These are phyloP conservation scores for Zaprionus tsacasi DNA, from an alignment of 1,140 invertebrate genomes.

Conservation along the genomic window DNA sequence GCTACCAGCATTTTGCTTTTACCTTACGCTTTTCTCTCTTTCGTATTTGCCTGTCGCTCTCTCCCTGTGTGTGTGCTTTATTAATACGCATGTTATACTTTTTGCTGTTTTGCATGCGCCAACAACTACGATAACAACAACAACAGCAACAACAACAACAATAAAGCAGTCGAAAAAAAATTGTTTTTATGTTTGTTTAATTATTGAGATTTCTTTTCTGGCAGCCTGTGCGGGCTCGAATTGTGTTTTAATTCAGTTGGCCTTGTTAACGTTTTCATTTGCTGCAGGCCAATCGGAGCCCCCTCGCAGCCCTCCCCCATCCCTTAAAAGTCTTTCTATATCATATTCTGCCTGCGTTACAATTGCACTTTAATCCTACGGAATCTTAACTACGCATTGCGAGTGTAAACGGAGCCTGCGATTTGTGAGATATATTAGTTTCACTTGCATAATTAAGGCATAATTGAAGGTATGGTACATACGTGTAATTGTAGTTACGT, in stretches of 20 bases:
- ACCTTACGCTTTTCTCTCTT: conserved; percentile 11
- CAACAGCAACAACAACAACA: conserved; percentile 10
- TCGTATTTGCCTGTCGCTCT: conserved; percentile 21
- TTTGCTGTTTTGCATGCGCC: conserved; percentile 61
- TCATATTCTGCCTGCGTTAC: neutral
- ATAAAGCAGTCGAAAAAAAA: conserved; percentile 17
- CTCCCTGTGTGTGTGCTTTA: conserved; percentile 46
- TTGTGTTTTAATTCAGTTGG: conserved; percentile 72
- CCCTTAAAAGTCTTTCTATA: neutral
- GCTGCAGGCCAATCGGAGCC: conserved; percentile 30
- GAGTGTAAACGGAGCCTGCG: neutral
- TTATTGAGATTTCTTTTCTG: conserved; percentile 55
- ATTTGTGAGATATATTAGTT: conserved; percentile 20
- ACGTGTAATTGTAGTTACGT: neutral
- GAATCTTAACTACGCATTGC: neutral
- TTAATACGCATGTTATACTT: conserved; percentile 68
- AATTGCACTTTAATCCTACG: neutral
- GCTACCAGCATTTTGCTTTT: conserved; percentile 76
- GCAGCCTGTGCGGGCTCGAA: conserved; percentile 29
- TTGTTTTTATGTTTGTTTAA: conserved; percentile 69
- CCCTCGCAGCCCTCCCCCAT: neutral
- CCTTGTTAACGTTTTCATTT: conserved; percentile 48
- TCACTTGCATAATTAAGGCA: conserved; percentile 25
- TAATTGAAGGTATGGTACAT: conserved; percentile 10
- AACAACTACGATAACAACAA: conserved; percentile 36